Percentiles rank a stretch among this genome's conserved stretches.
These are phyloP conservation scores for Ophion slaviceki DNA, from an alignment of 2,888 invertebrate genomes.

Conservation along the genomic window DNA sequence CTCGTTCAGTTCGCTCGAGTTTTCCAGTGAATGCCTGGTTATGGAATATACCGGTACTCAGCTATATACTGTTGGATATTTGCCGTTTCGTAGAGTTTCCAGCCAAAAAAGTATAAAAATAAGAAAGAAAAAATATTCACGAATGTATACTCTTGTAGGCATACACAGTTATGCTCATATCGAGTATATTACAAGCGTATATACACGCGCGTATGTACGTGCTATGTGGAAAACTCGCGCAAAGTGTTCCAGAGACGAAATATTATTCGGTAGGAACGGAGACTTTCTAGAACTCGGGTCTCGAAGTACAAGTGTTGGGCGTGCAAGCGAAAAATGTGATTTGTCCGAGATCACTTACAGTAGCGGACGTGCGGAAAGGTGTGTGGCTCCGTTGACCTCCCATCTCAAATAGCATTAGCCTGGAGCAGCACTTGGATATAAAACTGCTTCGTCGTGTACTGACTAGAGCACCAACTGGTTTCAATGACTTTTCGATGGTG, in stretches of 20 bases:
- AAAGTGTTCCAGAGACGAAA: not conserved
- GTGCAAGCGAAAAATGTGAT: not conserved
- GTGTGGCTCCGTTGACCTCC: too few species aligned
- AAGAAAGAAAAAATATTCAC: not conserved
- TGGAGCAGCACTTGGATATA: too few species aligned
- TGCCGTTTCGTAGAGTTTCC: not conserved
- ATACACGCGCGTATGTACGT: not conserved
- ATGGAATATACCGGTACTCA: conserved; percentile 39
- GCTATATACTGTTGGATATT: conserved; percentile 13
- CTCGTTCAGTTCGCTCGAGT: conserved; percentile 40
- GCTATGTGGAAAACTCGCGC: not conserved
- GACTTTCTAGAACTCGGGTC: not conserved
- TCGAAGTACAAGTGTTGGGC: not conserved
- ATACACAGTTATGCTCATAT: not conserved
- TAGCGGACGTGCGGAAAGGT: too few species aligned
- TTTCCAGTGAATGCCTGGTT: conserved; percentile 33
- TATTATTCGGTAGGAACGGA: not conserved
- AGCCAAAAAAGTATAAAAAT: not conserved
- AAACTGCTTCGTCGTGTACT: too few species aligned
- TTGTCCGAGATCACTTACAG: too few species aligned
- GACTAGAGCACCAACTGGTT: not conserved
- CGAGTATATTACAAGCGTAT: not conserved
- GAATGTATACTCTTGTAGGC: not conserved
- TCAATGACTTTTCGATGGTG: not conserved
- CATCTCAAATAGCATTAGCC: too few species aligned